Base-by-base conservation (phyloP, 2,797 vertebrate species). In the Babyrousa celebensis region DNA sequence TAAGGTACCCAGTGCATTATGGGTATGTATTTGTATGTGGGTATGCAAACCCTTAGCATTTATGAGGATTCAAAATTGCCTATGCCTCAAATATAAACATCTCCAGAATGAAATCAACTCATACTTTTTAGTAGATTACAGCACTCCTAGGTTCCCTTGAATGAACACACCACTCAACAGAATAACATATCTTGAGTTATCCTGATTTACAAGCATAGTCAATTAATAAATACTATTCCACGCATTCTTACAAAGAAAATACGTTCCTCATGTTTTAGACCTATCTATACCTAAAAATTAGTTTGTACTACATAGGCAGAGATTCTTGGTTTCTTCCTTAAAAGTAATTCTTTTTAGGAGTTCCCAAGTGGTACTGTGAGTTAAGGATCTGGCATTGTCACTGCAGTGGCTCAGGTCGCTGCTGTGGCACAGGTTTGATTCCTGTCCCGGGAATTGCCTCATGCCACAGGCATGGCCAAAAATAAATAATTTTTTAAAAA, bases 41-140 rank as follows among this genome's bases (percentile, higher is more conserved):
- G 60, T 43, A 75, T 72, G 91, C 52, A 91, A 89, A 96, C 89
- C 20, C 18, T 40, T 84, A 60, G 0, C 52, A 78, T 93, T 93
- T 80, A 67, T 48, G 93, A 83, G 15, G 25, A 36, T 56, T 83
- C 52, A 11, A 92, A 96, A 85, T 71, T 79, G 43, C 21, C 65
- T 88, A 40, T 63, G 25, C 14, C 23, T 95, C 36, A 80, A 87
- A 82, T 85, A 71, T 83, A 96, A 94, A 96, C 77, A 48, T n/a
- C 23, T 48, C 7, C 29, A 88, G 72, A 86, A 79, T 95, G 52
- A 97, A 96, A 78, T 77, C 11, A 88, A 60, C 17, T 85, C 14
- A 70, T 89, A 75, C 29, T 82, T 93, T 96, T 95, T n/a, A 63
- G 63, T 60, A 43, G 56, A 48, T 83, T 68, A 92, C 25, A 86